Evolutionary conservation across 1,140 invertebrate genomes (phyloP).

Genomic region (Camponotus floridanus): DNA sequence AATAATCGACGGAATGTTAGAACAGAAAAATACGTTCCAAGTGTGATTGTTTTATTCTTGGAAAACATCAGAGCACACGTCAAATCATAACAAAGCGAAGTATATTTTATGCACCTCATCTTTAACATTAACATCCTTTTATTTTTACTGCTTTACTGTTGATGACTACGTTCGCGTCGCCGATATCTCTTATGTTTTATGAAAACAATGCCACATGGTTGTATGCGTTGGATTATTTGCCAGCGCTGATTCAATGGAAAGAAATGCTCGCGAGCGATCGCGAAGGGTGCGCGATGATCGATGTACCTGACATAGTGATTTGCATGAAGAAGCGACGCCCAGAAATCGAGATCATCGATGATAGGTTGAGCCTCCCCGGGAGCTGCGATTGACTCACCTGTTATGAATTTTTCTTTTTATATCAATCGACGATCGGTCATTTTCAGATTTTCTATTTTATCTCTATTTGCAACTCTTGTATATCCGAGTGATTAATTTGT

Average conservation of each 20-base stretch:
- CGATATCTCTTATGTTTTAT: conserved; percentile 2
- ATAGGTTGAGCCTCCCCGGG: not conserved
- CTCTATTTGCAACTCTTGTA: too few relatives aligned
- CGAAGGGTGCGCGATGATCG: conserved; percentile 60
- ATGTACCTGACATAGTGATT: conserved; percentile 56
- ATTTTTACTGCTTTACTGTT: conserved; percentile 32
- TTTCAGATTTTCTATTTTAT: not conserved
- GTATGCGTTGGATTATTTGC: conserved; percentile 39
- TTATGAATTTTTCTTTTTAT: not conserved
- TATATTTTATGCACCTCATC: conserved; percentile 18
- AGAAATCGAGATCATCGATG: conserved; percentile 66
- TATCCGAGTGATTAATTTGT: not conserved
- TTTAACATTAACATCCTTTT: conserved; percentile 41
- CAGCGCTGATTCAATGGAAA: conserved; percentile 56
- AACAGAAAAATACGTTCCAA: not conserved
- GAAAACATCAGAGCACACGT: not conserved
- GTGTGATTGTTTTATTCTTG: conserved; percentile 28
- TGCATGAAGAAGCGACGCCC: conserved; percentile 60
- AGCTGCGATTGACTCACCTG: conserved; percentile 17
- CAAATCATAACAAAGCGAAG: conserved; percentile 29
- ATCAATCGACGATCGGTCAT: too few relatives aligned
- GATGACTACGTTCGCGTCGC: conserved; percentile 2
- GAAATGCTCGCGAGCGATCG: conserved; percentile 54
- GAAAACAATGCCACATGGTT: conserved; percentile 54
- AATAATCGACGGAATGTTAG: not conserved